Conservation (phyloP, 2,797 vertebrate species). For the Avahi laniger region DNA sequence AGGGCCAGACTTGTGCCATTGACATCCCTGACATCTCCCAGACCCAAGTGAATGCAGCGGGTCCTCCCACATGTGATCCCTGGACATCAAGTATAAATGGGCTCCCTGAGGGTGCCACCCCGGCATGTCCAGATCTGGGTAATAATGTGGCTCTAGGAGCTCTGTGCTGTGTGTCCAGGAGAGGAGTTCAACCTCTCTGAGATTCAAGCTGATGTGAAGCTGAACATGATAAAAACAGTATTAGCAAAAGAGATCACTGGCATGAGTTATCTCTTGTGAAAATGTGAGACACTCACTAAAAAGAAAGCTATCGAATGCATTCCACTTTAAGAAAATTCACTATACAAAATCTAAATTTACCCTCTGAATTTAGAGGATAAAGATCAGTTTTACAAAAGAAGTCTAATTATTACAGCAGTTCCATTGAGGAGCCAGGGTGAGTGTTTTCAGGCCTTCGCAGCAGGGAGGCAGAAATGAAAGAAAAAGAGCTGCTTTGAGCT, state of each 20-base stretch:
- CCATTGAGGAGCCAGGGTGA: neutral
- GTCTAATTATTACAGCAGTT: neutral
- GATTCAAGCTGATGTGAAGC: neutral
- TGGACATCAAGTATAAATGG: neutral
- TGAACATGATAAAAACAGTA: neutral
- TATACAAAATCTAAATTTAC: neutral
- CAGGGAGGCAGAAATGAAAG: neutral
- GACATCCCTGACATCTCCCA: neutral
- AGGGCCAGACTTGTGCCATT: neutral
- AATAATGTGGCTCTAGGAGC: neutral
- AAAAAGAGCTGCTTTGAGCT: neutral
- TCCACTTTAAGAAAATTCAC: neutral
- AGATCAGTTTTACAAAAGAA: neutral
- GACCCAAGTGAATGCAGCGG: neutral
- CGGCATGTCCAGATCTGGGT: neutral
- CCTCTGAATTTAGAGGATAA: neutral
- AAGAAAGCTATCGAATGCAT: neutral
- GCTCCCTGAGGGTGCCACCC: neutral
- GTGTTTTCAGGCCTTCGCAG: neutral
- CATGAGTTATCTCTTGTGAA: neutral
- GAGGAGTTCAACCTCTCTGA: neutral
- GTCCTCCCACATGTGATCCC: neutral
- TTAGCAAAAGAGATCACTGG: neutral
- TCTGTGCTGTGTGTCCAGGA: neutral
- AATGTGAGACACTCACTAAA: neutral